phyloP scores from a whole-genome alignment of 2,888 invertebrate species.

The Stenurella melanura region DNA sequence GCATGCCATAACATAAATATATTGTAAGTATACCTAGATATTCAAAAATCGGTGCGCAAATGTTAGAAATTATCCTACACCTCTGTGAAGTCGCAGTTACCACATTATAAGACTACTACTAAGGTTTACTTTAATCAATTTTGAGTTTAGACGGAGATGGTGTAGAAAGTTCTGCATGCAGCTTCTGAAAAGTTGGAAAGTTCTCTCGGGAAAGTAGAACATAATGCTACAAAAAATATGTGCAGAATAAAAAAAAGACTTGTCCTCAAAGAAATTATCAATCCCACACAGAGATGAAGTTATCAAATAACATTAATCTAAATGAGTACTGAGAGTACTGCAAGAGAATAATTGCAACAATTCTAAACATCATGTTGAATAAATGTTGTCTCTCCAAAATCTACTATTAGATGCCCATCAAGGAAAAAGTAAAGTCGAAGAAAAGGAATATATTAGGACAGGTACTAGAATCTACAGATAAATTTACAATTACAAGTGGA shows the following conservation, averaged over 20 bases:
- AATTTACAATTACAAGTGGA: background rate
- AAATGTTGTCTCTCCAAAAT: background rate
- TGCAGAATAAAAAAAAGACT: background rate
- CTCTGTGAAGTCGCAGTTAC: too few species aligned
- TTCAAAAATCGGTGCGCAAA: too few species aligned
- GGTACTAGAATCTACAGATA: background rate
- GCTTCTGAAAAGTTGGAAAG: too few species aligned
- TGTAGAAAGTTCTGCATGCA: too few species aligned
- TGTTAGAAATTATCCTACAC: too few species aligned
- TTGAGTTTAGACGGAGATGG: too few species aligned
- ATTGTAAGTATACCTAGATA: too few species aligned
- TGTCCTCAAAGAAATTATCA: constrained; percentile 7
- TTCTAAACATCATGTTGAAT: background rate
- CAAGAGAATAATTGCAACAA: background rate
- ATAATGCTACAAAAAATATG: background rate
- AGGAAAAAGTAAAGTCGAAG: background rate
- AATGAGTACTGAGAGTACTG: background rate
- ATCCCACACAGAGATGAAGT: background rate
- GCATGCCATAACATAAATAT: too few species aligned
- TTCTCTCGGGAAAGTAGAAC: background rate
- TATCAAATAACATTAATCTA: background rate
- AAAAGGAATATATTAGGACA: background rate
- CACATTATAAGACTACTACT: too few species aligned
- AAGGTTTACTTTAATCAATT: too few species aligned
- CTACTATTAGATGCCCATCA: constrained; percentile 3